These are phyloP conservation scores for Trematomus bernacchii DNA, from an alignment of 2,797 vertebrate genomes.

Conservation along the genomic window DNA sequence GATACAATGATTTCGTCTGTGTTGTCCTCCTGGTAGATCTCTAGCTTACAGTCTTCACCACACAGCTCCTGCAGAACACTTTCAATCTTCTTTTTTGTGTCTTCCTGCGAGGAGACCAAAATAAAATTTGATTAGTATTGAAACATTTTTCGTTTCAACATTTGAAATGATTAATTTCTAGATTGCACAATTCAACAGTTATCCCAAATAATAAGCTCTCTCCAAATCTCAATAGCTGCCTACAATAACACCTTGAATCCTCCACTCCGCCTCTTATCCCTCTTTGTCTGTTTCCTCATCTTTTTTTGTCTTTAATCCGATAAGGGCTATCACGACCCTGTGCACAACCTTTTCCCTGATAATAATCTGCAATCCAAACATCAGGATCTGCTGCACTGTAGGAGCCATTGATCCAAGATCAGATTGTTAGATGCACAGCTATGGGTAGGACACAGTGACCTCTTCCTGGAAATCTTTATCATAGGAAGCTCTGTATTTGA, in stretches of 20 bases:
- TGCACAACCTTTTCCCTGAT: constrained; percentile 13
- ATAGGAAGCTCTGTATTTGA: not conserved
- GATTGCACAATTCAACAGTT: not conserved
- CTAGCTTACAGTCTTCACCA: constrained; percentile 79
- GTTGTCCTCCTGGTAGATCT: constrained; percentile 82
- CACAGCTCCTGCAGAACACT: constrained; percentile 80
- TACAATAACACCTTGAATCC: constrained; percentile 1
- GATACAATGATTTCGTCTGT: constrained; percentile 77
- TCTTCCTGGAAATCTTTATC: not conserved
- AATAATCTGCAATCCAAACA: constrained; percentile 34
- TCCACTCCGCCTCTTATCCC: constrained; percentile 18
- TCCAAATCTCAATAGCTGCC: not conserved
- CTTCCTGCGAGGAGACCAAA: constrained; percentile 64
- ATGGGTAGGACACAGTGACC: constrained; percentile 10
- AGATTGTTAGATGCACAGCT: constrained; percentile 11
- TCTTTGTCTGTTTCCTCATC: not conserved
- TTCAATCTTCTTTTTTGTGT: constrained; percentile 74
- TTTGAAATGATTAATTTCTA: not conserved
- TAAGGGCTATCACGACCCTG: constrained; percentile 23
- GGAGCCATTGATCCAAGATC: constrained; percentile 26
- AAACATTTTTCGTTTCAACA: not conserved
- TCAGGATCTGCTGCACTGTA: constrained; percentile 11
- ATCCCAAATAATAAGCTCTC: not conserved
- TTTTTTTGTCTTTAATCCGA: constrained; percentile 24
- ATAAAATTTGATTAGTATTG: not conserved